These are phyloP conservation scores for Lepidocyrtinus sp. DNA, from an alignment of 2,888 invertebrate genomes.

Conservation along the genomic window DNA sequence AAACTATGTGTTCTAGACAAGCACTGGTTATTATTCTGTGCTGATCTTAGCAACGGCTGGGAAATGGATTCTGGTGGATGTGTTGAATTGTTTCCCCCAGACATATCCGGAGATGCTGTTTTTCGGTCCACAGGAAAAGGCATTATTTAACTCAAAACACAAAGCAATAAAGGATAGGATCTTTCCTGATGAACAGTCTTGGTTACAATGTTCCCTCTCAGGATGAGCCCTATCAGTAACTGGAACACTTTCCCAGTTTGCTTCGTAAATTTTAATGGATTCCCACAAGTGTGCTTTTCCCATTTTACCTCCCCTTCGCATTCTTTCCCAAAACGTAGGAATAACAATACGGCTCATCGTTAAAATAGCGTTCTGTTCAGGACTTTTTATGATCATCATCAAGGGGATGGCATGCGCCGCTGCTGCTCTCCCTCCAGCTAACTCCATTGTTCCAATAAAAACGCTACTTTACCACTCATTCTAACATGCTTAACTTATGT, in stretches of 20 bases:
- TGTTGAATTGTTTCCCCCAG: neutral
- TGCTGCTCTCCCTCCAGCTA: neutral
- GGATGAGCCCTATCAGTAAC: conserved; percentile 21
- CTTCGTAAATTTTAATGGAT: conserved; percentile 49
- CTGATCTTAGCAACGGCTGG: conserved; percentile 20
- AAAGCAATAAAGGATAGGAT: neutral
- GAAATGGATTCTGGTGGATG: conserved; percentile 41
- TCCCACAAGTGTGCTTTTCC: conserved; percentile 47
- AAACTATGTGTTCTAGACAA: conserved; percentile 40
- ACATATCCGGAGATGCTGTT: neutral
- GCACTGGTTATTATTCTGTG: neutral
- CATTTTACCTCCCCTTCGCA: neutral
- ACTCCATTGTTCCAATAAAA: neutral
- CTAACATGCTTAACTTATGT: neutral
- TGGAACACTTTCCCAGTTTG: conserved; percentile 46
- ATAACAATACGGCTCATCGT: too few species aligned
- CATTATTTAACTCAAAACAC: too few species aligned
- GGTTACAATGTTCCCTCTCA: neutral
- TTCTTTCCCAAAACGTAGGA: neutral
- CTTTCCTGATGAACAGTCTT: too few species aligned
- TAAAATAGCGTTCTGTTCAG: neutral
- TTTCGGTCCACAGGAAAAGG: too few species aligned
- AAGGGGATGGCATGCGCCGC: neutral
- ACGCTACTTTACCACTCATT: neutral
- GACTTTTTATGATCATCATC: neutral